Conservation (phyloP, 1,140 invertebrate genomes). For the Euglossa dilemma region DNA sequence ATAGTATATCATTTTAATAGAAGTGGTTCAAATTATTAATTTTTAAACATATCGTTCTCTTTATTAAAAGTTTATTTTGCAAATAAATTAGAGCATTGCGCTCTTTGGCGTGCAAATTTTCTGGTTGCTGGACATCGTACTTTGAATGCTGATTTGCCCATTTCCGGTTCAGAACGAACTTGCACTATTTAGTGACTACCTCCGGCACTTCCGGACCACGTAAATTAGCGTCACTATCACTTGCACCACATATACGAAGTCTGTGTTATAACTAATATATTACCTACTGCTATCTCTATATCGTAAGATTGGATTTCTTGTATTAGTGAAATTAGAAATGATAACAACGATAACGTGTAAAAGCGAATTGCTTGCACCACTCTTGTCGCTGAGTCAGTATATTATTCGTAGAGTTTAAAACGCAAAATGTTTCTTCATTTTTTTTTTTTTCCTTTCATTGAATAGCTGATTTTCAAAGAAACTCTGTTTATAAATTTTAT, state of each 20-base stretch:
- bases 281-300: slow-evolving; percentile 12
- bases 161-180: slow-evolving; percentile 43
- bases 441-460: background rate
- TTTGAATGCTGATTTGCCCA: slow-evolving; percentile 20
- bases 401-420: background rate
- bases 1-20: no score
- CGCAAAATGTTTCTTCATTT: background rate
- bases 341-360: background rate
- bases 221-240: slow-evolving; percentile 53
- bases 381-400: slow-evolving; percentile 1
- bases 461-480: no score
- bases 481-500: background rate
- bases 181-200: slow-evolving; percentile 57
- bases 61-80: no score
- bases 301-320: slow-evolving; percentile 33
- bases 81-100: no score
- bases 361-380: slow-evolving; percentile 1
- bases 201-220: slow-evolving; percentile 51
- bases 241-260: slow-evolving; percentile 40
- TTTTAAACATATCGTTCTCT: no score
- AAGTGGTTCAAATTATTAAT: no score
- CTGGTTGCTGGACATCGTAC: background rate
- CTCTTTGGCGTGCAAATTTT: no score
- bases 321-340: background rate
- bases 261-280: slow-evolving; percentile 42